Conservation (phyloP, 1,140 invertebrate species). For the Lordiphosa mommai region DNA sequence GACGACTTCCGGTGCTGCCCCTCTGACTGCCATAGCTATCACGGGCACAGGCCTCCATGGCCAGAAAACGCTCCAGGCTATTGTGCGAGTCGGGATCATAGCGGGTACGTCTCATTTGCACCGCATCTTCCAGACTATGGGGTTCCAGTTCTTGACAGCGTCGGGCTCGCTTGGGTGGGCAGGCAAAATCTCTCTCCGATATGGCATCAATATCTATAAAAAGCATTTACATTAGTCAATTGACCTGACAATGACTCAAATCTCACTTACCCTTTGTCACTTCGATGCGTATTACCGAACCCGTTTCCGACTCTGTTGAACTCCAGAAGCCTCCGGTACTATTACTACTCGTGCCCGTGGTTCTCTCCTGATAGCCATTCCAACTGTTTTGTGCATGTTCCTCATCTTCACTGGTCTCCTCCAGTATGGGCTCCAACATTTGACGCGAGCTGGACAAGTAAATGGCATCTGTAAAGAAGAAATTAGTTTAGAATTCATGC, state of each 20-base stretch:
- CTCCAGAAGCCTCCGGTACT: conserved; percentile 81
- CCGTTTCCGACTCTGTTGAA: conserved; percentile 84
- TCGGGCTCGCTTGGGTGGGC: conserved; percentile 88
- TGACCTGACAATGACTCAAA: not conserved
- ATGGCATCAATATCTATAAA: conserved; percentile 82
- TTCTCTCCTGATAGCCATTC: conserved; percentile 41
- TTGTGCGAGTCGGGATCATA: conserved; percentile 44
- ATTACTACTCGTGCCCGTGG: not conserved
- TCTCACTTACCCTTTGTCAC: conserved; percentile 77
- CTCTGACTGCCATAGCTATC: conserved; percentile 60
- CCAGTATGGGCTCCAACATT: conserved; percentile 85
- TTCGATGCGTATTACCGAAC: conserved; percentile 81
- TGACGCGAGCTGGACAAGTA: conserved; percentile 72
- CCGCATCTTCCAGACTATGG: conserved; percentile 48
- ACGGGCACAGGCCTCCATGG: conserved; percentile 39
- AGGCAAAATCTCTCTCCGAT: conserved; percentile 88
- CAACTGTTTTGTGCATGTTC: conserved; percentile 80
- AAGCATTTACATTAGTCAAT: not conserved
- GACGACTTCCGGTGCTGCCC: conserved; percentile 51
- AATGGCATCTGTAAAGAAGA: conserved; percentile 61
- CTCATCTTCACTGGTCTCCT: conserved; percentile 87
- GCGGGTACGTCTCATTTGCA: conserved; percentile 53
- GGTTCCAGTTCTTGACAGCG: conserved; percentile 79
- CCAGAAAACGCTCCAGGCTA: conserved; percentile 59
- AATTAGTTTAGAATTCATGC: not conserved